phyloP scores from a whole-genome alignment of 2,113 vertebrate genomes.

The Petaurus breviceps region DNA sequence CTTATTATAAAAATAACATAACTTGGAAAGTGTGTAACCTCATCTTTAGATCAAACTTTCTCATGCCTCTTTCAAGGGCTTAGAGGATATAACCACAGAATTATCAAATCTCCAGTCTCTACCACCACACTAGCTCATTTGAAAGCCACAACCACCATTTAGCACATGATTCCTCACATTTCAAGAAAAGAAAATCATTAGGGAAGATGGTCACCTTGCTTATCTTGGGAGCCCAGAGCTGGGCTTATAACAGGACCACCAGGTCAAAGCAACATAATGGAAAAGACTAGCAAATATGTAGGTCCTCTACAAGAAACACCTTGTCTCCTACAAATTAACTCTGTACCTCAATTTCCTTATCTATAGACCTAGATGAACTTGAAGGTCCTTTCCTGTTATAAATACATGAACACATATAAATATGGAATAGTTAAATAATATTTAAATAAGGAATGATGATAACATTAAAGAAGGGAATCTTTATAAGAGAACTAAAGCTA shows the following conservation, averaged over 20 bases:
- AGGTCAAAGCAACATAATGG: neutral
- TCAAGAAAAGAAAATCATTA: neutral
- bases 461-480: neutral
- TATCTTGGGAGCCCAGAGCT: neutral
- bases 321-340: fast-evolving
- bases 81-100: fast-evolving
- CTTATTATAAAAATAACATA: fast-evolving
- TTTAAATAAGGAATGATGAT: neutral
- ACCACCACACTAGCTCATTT: neutral
- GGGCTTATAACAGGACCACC: fast-evolving
- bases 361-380: neutral
- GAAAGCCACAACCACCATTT: neutral
- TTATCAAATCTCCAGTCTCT: neutral
- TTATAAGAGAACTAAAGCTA: neutral
- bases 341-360: neutral
- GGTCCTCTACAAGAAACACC: neutral
- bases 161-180: neutral
- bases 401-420: neutral
- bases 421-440: neutral
- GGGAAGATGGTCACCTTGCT: fast-evolving
- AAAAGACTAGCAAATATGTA: neutral
- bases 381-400: neutral
- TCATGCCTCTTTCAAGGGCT: neutral
- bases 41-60: neutral
- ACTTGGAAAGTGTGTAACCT: fast-evolving